phyloP scores from a whole-genome alignment of 2,797 vertebrate genomes.

The Poeciliopsis infans region DNA sequence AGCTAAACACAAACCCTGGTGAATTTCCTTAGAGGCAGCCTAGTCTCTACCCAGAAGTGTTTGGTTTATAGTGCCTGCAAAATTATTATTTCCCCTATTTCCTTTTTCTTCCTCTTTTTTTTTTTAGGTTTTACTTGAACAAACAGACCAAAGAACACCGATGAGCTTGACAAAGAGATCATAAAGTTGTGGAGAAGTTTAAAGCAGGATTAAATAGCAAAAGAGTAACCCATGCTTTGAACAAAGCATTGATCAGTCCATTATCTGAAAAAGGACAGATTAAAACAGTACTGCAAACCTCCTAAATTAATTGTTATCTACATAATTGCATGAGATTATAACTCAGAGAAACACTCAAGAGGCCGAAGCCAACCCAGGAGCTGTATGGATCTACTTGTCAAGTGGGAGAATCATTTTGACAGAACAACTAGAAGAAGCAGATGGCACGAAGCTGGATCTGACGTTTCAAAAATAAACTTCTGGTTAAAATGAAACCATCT shows the following conservation, averaged over 20 bases:
- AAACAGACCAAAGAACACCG: neutral
- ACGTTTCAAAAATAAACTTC: neutral
- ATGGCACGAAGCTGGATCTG: neutral
- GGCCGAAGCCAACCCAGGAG: neutral
- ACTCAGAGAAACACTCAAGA: neutral
- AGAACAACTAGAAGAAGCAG: neutral
- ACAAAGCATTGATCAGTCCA: neutral
- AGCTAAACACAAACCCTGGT: conserved; percentile 57
- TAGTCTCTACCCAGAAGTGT: neutral
- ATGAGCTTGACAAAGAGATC: neutral
- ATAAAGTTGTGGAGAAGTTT: neutral
- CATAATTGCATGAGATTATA: neutral
- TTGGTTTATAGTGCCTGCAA: neutral
- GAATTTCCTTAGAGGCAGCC: conserved; percentile 44
- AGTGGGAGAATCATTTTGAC: neutral
- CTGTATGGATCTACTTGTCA: neutral
- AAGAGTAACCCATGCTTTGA: neutral
- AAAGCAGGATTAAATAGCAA: neutral
- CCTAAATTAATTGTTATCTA: neutral
- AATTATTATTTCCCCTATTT: neutral
- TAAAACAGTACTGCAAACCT: neutral
- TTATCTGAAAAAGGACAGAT: neutral
- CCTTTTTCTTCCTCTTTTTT: too few relatives aligned
- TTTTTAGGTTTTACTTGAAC: neutral
- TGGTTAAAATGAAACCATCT: neutral